phyloP scores from a whole-genome alignment of 2,113 vertebrate genomes.

The Electrona antarctica region DNA sequence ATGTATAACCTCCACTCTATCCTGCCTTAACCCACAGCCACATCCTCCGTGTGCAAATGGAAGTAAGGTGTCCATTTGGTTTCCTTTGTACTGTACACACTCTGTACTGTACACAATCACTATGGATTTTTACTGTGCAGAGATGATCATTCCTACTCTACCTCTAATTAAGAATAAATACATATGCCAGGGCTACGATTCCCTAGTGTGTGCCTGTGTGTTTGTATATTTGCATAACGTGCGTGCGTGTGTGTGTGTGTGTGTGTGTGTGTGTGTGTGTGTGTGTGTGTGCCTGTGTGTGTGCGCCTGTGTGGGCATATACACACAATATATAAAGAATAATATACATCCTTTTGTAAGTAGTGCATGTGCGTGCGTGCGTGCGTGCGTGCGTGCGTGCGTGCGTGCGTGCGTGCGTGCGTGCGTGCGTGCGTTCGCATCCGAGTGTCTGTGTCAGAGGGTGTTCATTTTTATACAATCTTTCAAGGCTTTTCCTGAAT shows the following conservation, averaged over 20 bases:
- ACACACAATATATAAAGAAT: too few species aligned
- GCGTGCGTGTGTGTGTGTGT: background rate
- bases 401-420: background rate
- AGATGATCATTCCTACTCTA: slow-evolving; percentile 42
- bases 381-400: too few species aligned
- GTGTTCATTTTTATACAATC: slow-evolving; percentile 2
- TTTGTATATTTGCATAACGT: background rate
- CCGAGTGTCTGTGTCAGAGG: background rate
- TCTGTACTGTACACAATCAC: too few species aligned
- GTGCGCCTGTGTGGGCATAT: too few species aligned
- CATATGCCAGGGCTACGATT: slow-evolving; percentile 18
- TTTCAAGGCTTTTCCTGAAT: slow-evolving; percentile 56
- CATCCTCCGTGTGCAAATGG: too few species aligned
- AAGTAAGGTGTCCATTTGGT: too few species aligned
- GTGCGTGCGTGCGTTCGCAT: background rate
- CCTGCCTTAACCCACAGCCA: too few species aligned
- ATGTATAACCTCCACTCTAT: too few species aligned
- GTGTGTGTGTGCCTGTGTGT: background rate
- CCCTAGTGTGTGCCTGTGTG: slow-evolving; percentile 10
- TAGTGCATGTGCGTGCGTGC: background rate
- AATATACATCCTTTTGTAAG: too few species aligned
- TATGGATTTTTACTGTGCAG: background rate
- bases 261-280: background rate
- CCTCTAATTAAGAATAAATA: slow-evolving; percentile 48
- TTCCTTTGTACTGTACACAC: too few species aligned